Conservation (phyloP, 2,888 invertebrate genomes). For the Leucophora obtusa region DNA sequence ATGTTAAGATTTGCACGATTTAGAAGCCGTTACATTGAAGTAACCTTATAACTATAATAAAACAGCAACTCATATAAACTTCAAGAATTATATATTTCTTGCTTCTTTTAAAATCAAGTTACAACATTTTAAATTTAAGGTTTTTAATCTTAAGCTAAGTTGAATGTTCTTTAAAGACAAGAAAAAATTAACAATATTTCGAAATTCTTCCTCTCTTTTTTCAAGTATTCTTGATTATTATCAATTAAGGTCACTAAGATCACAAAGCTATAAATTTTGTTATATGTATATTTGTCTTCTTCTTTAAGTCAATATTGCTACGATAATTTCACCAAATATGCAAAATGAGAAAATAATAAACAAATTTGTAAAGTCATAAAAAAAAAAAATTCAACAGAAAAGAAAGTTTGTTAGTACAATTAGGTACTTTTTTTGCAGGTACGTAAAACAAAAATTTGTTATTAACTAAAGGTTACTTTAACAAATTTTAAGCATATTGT, state of each 20-base stretch:
- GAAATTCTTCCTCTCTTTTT: constrained; percentile 49
- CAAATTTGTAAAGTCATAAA: constrained; percentile 6
- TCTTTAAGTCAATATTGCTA: constrained; percentile 38
- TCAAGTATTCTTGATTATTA: constrained; percentile 46
- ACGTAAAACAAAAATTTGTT: not conserved
- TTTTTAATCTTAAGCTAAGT: constrained; percentile 27
- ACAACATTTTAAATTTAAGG: constrained; percentile 21
- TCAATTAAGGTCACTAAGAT: constrained; percentile 55
- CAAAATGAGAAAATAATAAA: constrained; percentile 23
- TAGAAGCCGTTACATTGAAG: constrained; percentile 55
- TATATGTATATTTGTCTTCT: constrained; percentile 10
- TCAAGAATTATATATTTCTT: constrained; percentile 15
- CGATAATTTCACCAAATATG: constrained; percentile 44
- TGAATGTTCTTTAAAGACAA: constrained; percentile 22
- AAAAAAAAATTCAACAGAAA: constrained; percentile 34
- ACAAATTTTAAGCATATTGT: not conserved
- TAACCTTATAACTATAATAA: constrained; percentile 46
- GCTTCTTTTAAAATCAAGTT: constrained; percentile 15
- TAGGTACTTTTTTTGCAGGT: not conserved
- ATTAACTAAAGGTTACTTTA: not conserved
- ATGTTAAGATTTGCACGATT: constrained; percentile 57
- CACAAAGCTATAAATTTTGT: constrained; percentile 17
- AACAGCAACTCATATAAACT: constrained; percentile 42
- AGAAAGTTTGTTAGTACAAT: constrained; percentile 41
- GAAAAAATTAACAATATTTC: constrained; percentile 18